A percentile compares a stretch with the other conserved stretches of the same genome.
Evolutionary conservation across 1,140 invertebrate genomes (phyloP).

Genomic region (Danaus plexippus): DNA sequence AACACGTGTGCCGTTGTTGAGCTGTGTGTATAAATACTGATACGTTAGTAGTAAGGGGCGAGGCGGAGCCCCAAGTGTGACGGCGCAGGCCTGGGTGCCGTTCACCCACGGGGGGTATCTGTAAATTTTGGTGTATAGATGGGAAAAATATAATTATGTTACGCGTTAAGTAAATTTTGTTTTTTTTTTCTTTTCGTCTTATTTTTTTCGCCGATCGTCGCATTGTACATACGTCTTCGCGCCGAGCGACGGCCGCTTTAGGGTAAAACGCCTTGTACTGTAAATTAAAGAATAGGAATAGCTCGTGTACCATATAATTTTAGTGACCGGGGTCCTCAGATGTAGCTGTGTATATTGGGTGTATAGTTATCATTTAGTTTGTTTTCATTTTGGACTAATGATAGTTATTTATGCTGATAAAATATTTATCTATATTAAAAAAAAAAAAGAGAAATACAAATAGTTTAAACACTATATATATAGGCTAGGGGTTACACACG

Average conservation of each 20-base stretch:
- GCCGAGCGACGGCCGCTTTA: slow-evolving; percentile 28
- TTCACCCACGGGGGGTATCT: slow-evolving; percentile 13
- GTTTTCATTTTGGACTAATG: slow-evolving; percentile 62
- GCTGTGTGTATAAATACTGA: slow-evolving; percentile 31
- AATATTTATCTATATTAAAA: slow-evolving; percentile 59
- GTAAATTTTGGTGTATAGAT: slow-evolving; percentile 69
- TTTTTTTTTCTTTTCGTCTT: slow-evolving; percentile 43
- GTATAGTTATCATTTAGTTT: slow-evolving; percentile 65
- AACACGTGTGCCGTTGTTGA: slow-evolving; percentile 52
- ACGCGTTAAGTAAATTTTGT: slow-evolving; percentile 56
- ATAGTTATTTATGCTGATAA: slow-evolving; percentile 70
- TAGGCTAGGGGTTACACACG: slow-evolving; percentile 61
- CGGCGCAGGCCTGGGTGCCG: slow-evolving; percentile 2
- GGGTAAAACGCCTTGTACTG: slow-evolving; percentile 58
- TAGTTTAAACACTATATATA: slow-evolving; percentile 68
- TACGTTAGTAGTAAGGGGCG: slow-evolving; percentile 31
- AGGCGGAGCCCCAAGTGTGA: slow-evolving; percentile 25
- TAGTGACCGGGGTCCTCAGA: slow-evolving; percentile 58
- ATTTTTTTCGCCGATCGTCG: slow-evolving; percentile 28
- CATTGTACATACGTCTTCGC: slow-evolving; percentile 46
- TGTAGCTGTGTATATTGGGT: slow-evolving; percentile 68
- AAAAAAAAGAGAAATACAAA: slow-evolving; percentile 61
- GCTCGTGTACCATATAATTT: slow-evolving; percentile 63
- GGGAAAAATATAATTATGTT: slow-evolving; percentile 66
- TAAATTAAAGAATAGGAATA: slow-evolving; percentile 54